Evolutionary conservation across 2,888 invertebrate species (phyloP), one percentile per base, ranked within the genome.

Genomic region (Psococerastis gibbosa): DNA sequence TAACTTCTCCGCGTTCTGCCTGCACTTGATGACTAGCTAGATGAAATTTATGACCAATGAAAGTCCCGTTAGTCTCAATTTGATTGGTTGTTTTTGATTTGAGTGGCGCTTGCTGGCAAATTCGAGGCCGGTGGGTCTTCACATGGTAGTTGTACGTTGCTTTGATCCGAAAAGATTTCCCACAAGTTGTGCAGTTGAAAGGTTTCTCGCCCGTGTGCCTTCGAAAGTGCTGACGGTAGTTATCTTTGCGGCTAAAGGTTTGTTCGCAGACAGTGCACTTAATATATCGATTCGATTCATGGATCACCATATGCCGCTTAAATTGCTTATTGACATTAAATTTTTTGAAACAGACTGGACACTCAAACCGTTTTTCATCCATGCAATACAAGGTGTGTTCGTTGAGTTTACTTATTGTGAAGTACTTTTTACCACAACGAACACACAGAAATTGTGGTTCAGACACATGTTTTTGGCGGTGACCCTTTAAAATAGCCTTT

Each of bases 81-180:
- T n/a, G n/a, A n/a, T n/a, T n/a, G n/a, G n/a, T n/a, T n/a, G n/a
- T n/a, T n/a, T n/a, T n/a, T n/a, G n/a, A n/a, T n/a, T n/a, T n/a
- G n/a, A n/a, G n/a, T n/a, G n/a, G n/a, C n/a, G n/a, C n/a, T n/a
- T n/a, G n/a, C n/a, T n/a, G n/a, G n/a, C n/a, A n/a, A n/a, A n/a
- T n/a, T n/a, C n/a, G n/a, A n/a, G 27, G 27, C 16, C 38, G 17
- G 20, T 38, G 38, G n/a, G 38, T 38, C 11, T 22, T 38, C 18
- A 16, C 3, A 18, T 38, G 38, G 22, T 38, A 38, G 20, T 38
- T 38, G 20, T 38, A 38, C 18, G 38, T 38, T 5, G 38, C 38
- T 38, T 38, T 38, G 38, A 38, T 38, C 18, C 38, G 17, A 11
- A 38, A 38, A 4, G 38, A 38, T 38, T 38, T 38, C 3, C 38